Conservation (phyloP, 1,140 invertebrate species). For the Meteorus sp. region DNA sequence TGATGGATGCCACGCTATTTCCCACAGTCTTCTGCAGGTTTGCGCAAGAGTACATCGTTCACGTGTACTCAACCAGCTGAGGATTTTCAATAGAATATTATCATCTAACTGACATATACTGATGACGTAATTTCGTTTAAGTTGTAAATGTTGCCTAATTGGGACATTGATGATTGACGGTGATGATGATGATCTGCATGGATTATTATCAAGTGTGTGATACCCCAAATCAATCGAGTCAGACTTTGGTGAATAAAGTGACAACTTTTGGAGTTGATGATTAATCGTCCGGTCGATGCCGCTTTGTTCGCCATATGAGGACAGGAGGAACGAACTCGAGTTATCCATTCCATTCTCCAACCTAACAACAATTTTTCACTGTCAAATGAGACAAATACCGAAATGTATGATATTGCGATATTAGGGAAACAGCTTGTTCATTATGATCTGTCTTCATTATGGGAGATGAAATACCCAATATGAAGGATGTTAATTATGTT, state of each 20-base stretch:
- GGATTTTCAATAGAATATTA: slow-evolving; percentile 65
- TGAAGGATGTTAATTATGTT: neutral
- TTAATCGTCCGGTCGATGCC: slow-evolving; percentile 34
- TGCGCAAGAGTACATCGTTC: slow-evolving; percentile 78
- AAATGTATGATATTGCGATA: neutral
- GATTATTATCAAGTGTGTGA: slow-evolving; percentile 52
- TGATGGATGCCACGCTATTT: slow-evolving; percentile 77
- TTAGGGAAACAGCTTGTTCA: neutral
- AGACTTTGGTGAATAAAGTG: slow-evolving; percentile 40
- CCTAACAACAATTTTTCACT: slow-evolving; percentile 34
- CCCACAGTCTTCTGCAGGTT: slow-evolving; percentile 80
- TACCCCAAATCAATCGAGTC: slow-evolving; percentile 53
- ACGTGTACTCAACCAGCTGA: slow-evolving; percentile 74
- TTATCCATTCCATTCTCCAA: slow-evolving; percentile 55
- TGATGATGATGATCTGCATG: slow-evolving; percentile 41
- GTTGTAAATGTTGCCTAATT: slow-evolving; percentile 33
- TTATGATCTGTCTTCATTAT: no score
- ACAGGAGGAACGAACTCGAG: slow-evolving; percentile 44
- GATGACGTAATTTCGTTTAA: slow-evolving; percentile 25
- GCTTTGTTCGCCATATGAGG: slow-evolving; percentile 41
- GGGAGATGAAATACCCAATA: neutral
- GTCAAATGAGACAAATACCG: slow-evolving; percentile 8
- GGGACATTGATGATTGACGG: slow-evolving; percentile 32
- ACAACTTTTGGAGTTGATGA: slow-evolving; percentile 41
- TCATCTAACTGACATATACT: slow-evolving; percentile 56